A percentile compares a stretch with the other conserved stretches of the same genome.
Conservation (phyloP, 2,113 vertebrate species). For the Bos taurus region ARS-UCD2.0 NC_037330.1:45885501-45886000, state of each 20-base stretch:
- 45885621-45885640: neutral
- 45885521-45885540: neutral
- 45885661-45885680: neutral
- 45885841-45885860: neutral
- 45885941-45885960: neutral
- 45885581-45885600: neutral
- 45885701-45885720: neutral
- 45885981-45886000: neutral
- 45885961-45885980: neutral
- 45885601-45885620: neutral
- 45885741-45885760: neutral
- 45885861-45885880: neutral
- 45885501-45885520: neutral
- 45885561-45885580: neutral
- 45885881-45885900: neutral
- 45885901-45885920: accelerated
- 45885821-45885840: neutral
- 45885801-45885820: neutral
- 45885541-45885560: neutral
- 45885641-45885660: neutral
- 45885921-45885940: neutral
- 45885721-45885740: neutral
- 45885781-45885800: neutral
- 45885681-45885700: neutral
- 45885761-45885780: neutral